These are phyloP conservation scores for Nanorana parkeri DNA, from an alignment of 2,113 vertebrate genomes.

Conservation along the genomic window DNA sequence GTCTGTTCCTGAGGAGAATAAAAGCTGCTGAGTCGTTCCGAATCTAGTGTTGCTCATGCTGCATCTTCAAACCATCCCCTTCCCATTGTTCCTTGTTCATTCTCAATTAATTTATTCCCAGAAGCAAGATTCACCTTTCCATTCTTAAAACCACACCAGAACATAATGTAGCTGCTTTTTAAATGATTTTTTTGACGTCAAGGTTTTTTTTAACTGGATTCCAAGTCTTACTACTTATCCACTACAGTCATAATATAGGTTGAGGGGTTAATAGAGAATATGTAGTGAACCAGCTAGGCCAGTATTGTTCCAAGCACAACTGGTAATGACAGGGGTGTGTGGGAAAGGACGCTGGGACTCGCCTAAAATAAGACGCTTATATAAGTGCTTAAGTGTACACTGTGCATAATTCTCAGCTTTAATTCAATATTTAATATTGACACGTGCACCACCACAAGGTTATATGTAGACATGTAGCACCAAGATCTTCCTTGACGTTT, in stretches of 20 bases:
- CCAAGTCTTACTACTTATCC: neutral
- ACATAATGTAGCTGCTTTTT: too few species aligned
- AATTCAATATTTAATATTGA: neutral
- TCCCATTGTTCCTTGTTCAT: neutral
- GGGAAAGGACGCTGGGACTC: constrained; percentile 2
- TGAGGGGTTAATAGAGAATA: neutral
- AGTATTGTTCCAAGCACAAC: constrained; percentile 13
- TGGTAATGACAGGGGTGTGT: constrained; percentile 20
- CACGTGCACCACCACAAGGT: neutral
- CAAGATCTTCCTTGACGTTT: too few species aligned
- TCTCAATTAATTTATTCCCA: neutral
- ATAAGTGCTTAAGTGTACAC: constrained; percentile 23
- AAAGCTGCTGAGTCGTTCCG: constrained; percentile 6
- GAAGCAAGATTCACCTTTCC: too few species aligned
- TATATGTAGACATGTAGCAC: too few species aligned
- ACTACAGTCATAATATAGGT: neutral
- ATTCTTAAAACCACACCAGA: too few species aligned
- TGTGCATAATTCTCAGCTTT: constrained; percentile 8
- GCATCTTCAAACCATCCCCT: neutral
- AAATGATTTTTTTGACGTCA: too few species aligned
- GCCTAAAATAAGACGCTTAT: constrained; percentile 15
- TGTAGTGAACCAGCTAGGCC: constrained; percentile 9
- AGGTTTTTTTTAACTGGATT: neutral
- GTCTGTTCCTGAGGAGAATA: neutral
- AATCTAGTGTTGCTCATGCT: neutral